A percentile compares a stretch with the other conserved stretches of the same genome.
These are phyloP conservation scores for Oreamnos americanus DNA, from an alignment of 2,113 vertebrate genomes.

Conservation along the genomic window DNA sequence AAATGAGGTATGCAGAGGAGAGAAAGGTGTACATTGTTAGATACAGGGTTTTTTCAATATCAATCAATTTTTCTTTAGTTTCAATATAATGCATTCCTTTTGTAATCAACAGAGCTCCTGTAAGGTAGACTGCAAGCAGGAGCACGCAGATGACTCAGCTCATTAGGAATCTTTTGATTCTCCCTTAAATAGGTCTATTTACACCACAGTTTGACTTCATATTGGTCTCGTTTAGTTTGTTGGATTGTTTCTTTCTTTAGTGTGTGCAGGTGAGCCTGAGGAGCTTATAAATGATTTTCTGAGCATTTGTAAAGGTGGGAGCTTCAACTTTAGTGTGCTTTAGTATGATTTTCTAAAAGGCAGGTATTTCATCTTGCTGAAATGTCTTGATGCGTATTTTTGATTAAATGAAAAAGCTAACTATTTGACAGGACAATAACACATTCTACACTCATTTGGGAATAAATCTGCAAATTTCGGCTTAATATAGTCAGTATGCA, in stretches of 20 bases:
- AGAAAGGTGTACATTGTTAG: not conserved
- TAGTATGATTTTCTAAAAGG: constrained; percentile 54
- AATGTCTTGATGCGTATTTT: constrained; percentile 40
- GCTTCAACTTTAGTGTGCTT: not conserved
- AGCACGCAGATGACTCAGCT: too few relatives aligned
- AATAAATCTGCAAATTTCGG: constrained; percentile 52
- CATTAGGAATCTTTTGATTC: not conserved
- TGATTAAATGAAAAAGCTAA: constrained; percentile 64
- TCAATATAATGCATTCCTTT: not conserved
- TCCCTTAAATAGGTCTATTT: not conserved
- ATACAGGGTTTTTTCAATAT: not conserved
- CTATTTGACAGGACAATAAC: constrained; percentile 52
- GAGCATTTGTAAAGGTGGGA: not conserved
- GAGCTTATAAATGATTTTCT: constrained; percentile 33
- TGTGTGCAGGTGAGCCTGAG: not conserved
- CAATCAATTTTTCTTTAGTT: not conserved
- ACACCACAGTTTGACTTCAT: not conserved
- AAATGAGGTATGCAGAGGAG: not conserved
- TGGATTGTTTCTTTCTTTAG: not conserved
- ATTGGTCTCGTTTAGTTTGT: not conserved
- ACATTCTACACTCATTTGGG: constrained; percentile 33
- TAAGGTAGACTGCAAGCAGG: not conserved
- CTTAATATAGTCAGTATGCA: constrained; percentile 46
- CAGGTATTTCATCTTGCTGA: constrained; percentile 56
- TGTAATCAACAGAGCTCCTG: not conserved